Percentiles rank a stretch among this genome's conserved stretches.
Conservation (phyloP, 1,140 invertebrate genomes). For the Cotesia chilonis region DNA sequence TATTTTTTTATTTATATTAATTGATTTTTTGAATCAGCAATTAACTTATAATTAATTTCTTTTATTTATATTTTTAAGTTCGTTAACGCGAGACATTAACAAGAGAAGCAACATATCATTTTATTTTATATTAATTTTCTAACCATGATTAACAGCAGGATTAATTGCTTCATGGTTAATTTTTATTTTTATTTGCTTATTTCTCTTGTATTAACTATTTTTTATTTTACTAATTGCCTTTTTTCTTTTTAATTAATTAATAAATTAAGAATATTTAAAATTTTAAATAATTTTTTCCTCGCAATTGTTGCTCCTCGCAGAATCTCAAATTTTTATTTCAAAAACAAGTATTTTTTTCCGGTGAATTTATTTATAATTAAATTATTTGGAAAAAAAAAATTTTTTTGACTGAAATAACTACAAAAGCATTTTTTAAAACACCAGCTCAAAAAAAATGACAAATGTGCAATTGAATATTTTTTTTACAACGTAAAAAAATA, state of each 20-base stretch:
- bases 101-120: slow-evolving; percentile 66
- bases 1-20: not conserved
- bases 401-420: too few relatives aligned
- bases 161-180: slow-evolving; percentile 22
- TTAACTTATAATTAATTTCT: slow-evolving; percentile 24
- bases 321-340: too few relatives aligned
- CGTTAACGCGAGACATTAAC: slow-evolving; percentile 54
- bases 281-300: too few relatives aligned
- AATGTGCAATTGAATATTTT: too few relatives aligned
- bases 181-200: slow-evolving; percentile 1
- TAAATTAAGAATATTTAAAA: not conserved
- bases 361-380: too few relatives aligned
- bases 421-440: too few relatives aligned
- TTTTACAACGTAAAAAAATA: not conserved
- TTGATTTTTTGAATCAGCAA: slow-evolving; percentile 28
- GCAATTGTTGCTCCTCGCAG: too few relatives aligned
- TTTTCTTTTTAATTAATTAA: slow-evolving; percentile 6
- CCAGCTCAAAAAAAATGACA: not conserved
- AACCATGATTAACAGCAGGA: slow-evolving; percentile 42
- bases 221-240: not conserved
- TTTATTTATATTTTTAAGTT: slow-evolving; percentile 51
- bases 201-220: not conserved
- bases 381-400: too few relatives aligned
- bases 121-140: slow-evolving; percentile 61
- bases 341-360: too few relatives aligned